Evolutionary conservation across 2,797 vertebrate species (phyloP), one percentile per base, ranked within the genome.

Genomic region (Cuculus canorus): DNA sequence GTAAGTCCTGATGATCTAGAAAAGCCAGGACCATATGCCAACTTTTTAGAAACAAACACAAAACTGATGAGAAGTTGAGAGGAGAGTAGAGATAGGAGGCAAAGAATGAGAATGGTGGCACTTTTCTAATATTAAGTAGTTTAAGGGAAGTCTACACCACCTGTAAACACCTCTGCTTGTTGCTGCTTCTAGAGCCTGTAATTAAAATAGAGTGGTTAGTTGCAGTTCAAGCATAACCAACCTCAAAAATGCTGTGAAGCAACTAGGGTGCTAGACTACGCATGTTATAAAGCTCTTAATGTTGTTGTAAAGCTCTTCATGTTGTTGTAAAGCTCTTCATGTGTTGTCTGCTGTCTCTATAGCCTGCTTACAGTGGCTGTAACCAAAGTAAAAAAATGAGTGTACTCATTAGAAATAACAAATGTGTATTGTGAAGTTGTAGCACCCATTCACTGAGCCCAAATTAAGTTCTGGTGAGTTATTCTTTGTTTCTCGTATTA

Each of bases 151-250:
- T 92, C 71, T 94, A 33, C 50, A 79, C 81, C 30, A n/a, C 61
- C 70, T 80, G 79, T 82, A 45, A 82, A 94, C 76, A 56, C 33
- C 92, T 91, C 60, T 88, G 82, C 94, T 96, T 96, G 90, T 95
- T 86, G 77, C 60, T 92, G 33, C 61, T 88, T 96, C 88, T 96
- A 84, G 85, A 89, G 28, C 75, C 68, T 97, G 15, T 96, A 96
- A 97, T 97, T 97, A 96, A 94, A 86, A 81, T 90, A 37, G 22
- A 85, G 65, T 59, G 79, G 78, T 72, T 94, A 69, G 77, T 60
- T 95, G 83, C 47, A 89, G 86, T 96, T 96, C 93, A 95, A 71
- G 94, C 93, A 92, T 78, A 96, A 94, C 83, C 77, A 82, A 64
- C 69, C 65, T 91, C 63, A 82, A 82, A 93, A 97, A 90, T 88